Evolutionary conservation across 2,113 vertebrate species (phyloP).

Genomic region (Sciurus niger): DNA sequence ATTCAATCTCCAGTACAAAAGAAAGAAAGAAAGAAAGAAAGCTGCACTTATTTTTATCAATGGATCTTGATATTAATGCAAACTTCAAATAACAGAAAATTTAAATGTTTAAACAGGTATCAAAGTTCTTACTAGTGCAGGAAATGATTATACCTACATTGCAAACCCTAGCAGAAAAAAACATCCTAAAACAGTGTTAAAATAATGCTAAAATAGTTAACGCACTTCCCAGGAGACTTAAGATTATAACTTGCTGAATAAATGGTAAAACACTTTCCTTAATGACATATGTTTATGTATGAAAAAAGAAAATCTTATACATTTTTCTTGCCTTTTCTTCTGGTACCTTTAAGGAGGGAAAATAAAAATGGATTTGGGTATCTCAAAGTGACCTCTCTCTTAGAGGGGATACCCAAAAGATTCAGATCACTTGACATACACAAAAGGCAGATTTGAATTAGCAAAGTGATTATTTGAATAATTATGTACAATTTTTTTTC

Average conservation of each 20-base stretch:
- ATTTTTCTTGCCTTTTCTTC: not conserved
- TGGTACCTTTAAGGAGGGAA: not conserved
- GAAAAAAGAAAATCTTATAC: not conserved
- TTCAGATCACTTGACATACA: not conserved
- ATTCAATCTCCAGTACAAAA: not conserved
- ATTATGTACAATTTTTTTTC: not conserved
- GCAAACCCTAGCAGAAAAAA: not conserved
- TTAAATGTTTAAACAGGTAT: conserved; percentile 3
- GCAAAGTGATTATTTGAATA: not conserved
- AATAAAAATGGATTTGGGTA: not conserved
- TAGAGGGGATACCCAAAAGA: not conserved
- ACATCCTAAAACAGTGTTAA: not conserved
- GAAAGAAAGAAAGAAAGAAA: no score
- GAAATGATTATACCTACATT: not conserved
- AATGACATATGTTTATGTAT: not conserved
- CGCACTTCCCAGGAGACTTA: not conserved
- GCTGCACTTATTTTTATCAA: conserved; percentile 7
- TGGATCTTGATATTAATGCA: not conserved
- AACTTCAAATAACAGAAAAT: not conserved
- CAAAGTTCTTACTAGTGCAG: not conserved
- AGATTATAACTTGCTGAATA: not conserved
- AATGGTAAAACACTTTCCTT: not conserved
- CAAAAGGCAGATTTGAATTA: not conserved
- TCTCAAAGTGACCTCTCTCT: not conserved
- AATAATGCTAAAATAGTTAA: not conserved